Conservation (phyloP, 30 jellyfish, hydroid and myxozoan species). For the Aurelia aurita complex sp. Pacific region DNA sequence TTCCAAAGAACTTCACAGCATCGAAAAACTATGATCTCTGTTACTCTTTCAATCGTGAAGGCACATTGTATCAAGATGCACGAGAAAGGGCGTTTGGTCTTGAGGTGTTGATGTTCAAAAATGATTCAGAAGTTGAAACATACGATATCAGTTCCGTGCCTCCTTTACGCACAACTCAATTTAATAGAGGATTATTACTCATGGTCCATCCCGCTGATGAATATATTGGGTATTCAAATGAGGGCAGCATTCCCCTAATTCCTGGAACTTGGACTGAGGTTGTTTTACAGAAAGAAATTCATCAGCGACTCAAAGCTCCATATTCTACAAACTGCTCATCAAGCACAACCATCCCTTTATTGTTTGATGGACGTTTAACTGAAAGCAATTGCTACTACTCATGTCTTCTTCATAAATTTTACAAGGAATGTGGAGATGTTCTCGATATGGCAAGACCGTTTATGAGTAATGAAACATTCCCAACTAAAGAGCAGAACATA, state of each 20-base stretch:
- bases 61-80: background rate
- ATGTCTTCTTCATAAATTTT: no score
- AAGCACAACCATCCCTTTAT: no score
- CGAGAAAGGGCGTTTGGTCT: constrained; percentile 13
- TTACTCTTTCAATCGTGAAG: constrained; percentile 20
- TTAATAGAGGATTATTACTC: constrained; percentile 3
- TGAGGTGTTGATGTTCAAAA: constrained; percentile 24
- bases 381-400: no score
- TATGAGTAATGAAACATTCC: background rate
- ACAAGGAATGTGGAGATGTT: constrained; percentile 9
- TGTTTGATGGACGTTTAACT: no score
- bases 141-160: no score
- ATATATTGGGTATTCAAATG: background rate
- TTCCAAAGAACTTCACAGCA: constrained; percentile 5
- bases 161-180: background rate
- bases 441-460: background rate
- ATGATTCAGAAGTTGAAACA: background rate
- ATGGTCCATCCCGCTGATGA: constrained; percentile 3
- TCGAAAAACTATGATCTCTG: constrained; percentile 14
- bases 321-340: constrained; percentile 14
- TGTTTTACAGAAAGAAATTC: background rate
- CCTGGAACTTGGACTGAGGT: constrained; percentile 27
- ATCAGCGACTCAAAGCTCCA: constrained; percentile 8
- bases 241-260: background rate
- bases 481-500: background rate